Conservation (phyloP, 2,888 invertebrate species). For the Julus scanicus region DNA sequence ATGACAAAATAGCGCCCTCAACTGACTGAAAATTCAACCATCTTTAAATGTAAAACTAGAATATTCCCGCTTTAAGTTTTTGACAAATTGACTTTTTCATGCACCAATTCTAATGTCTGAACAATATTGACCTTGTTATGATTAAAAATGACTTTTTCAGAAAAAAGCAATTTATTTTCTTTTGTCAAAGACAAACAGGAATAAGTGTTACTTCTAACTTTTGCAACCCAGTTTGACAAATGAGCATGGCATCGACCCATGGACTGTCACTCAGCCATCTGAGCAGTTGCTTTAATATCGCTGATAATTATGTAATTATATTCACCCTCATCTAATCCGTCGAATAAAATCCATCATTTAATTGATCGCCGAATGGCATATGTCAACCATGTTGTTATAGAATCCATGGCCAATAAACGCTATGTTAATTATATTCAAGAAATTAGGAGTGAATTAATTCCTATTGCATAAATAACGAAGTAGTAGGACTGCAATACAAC, state of each 20-base stretch:
- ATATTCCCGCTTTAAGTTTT: too few species aligned
- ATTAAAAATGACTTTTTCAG: too few species aligned
- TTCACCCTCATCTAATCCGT: slow-evolving; percentile 5
- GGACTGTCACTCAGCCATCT: not conserved
- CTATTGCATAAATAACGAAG: not conserved
- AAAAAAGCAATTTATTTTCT: not conserved
- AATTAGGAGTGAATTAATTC: not conserved
- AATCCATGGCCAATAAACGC: too few species aligned
- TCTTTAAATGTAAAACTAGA: too few species aligned
- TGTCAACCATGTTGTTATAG: not conserved
- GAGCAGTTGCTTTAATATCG: not conserved
- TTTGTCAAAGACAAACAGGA: not conserved
- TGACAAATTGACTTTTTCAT: too few species aligned
- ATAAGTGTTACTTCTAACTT: too few species aligned
- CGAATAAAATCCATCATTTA: slow-evolving; percentile 14
- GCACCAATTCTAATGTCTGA: too few species aligned
- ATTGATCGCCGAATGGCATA: not conserved
- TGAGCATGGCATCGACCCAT: not conserved
- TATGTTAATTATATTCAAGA: not conserved
- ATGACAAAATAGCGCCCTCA: too few species aligned
- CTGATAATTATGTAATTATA: not conserved
- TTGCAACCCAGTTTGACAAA: not conserved
- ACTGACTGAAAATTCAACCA: too few species aligned
- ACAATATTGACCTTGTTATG: too few species aligned
- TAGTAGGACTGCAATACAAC: too few species aligned